A percentile compares a stretch with the other conserved stretches of the same genome.
Conservation (phyloP, 2,113 vertebrate species). For the Lepus timidus region DNA sequence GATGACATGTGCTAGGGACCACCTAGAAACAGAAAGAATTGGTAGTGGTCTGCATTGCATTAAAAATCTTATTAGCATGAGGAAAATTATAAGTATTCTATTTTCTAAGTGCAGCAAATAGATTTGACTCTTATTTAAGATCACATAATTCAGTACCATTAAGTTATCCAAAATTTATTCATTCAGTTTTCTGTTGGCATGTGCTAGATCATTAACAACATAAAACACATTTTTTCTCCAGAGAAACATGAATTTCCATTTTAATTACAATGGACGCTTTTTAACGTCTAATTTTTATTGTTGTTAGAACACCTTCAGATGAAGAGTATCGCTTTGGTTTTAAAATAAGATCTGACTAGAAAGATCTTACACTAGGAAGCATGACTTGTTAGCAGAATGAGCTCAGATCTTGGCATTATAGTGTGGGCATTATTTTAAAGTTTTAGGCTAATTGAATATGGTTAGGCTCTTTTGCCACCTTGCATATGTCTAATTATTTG, state of each 20-base stretch:
- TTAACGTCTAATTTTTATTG: slow-evolving; percentile 21
- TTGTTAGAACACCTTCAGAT: slow-evolving; percentile 5
- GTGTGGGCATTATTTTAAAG: neutral
- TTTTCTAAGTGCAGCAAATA: neutral
- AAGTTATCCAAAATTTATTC: neutral
- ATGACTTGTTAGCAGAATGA: neutral
- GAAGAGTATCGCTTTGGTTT: slow-evolving; percentile 10
- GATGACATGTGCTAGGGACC: neutral
- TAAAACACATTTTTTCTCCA: neutral
- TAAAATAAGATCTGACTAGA: neutral
- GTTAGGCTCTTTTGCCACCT: neutral
- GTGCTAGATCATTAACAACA: neutral
- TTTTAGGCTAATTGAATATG: neutral
- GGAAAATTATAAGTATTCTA: no score
- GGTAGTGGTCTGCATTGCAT: neutral
- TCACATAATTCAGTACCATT: no score
- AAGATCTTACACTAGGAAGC: neutral
- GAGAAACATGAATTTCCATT: slow-evolving; percentile 14
- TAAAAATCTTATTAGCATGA: neutral
- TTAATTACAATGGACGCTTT: neutral
- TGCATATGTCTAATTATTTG: slow-evolving; percentile 62
- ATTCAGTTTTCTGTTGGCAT: neutral
- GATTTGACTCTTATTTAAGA: no score
- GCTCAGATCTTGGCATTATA: neutral
- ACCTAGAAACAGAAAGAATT: neutral